Base-by-base conservation (phyloP, 1,140 invertebrate species). In the Drosophila littoralis region DNA sequence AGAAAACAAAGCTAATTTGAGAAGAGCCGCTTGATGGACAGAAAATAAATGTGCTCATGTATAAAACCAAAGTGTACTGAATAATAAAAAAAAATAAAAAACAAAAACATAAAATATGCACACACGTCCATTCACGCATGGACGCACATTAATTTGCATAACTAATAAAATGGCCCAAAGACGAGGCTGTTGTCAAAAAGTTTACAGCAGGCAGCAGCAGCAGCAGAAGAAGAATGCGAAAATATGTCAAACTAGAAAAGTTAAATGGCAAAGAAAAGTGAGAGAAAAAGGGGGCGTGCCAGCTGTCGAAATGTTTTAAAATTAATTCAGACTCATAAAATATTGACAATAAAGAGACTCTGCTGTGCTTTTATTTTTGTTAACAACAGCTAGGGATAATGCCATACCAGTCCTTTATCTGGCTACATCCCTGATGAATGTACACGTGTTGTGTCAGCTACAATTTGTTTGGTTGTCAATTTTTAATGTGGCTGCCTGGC, bases 291-390 rank as follows among this genome's bases (percentile, higher is more conserved):
- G 9, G 40, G 40, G 9, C 7, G 64, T 67, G 69, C 48, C 81
- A 85, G 81, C 82, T 86, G 82, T 84, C 50, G 60, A 80, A 76
- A 80, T 83, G 77, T 83, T 79, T 81, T 75, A 70, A 83, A 89
- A 89, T 89, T 89, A 89, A 89, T 89, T 89, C 85, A 79, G 78
- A 81, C 84, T 89, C 77, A 85, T 89, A 81, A 89, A 89, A 89
- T 89, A 89, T 89, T 89, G 81, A 89, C 75, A 72, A 78, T 76
- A 79, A 77, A 58, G 28, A 33, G 55, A 43, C 42, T 46, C 22
- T 40, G 32, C n/a, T 51, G 22, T 28, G 46, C 46, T n/a, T 13
- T 13, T 54, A 9, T 52, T 52, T 55, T 38, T 9, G 13, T 22
- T 40, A 12, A 22, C 52, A 22, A 40, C n/a, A 7, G 35, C 13